Evolutionary conservation across 2,113 vertebrate species (phyloP), one percentile per base, ranked within the genome.

Genomic region (Cygnus atratus): DNA sequence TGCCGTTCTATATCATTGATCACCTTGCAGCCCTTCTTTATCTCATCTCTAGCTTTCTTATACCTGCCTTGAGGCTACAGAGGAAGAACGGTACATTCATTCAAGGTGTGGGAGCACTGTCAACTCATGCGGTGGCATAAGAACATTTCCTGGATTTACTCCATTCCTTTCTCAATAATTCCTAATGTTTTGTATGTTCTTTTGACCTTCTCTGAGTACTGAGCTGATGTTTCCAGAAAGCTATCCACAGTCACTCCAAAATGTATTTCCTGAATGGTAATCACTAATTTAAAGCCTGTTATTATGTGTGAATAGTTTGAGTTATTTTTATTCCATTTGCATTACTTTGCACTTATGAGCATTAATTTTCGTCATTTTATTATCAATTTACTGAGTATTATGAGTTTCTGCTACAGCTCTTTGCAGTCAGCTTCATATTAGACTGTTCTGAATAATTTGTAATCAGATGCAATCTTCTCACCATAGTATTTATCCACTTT

Each of bases 341-440:
- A 73, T 89, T 93, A 50, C 55, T 92, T 93, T 73, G 43, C 70
- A 75, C 33, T 95, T 76, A 87, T 10, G 48, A 87, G 50, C 71
- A 89, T 95, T 92, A 72, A 82, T 96, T 95, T 92, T 92, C 54
- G 84, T 84, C 48, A 44, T 84, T 92, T 93, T 84, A 92, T 93
- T 95, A 89, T 66, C 54, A 44, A 48, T 57, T 84, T 89, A 87
- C 39, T 31, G 61, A 75, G 68, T 78, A 71, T 92, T 87, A 76
- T n/a, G 43, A 84, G 77, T 74, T 84, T 88, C 65, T 75, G 44
- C 46, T 89, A 78, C 44, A 84, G 74, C 21, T 91, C 37, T 89
- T 91, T 82, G 48, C 89, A 79, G 70, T 57, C 66, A 93, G 39
- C 26, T 91, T 81, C 84, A 87, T 48, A 93, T 91, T 90, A 87